These are phyloP conservation scores for Morus bassanus DNA, from an alignment of 2,797 vertebrate species.

Conservation along the genomic window DNA sequence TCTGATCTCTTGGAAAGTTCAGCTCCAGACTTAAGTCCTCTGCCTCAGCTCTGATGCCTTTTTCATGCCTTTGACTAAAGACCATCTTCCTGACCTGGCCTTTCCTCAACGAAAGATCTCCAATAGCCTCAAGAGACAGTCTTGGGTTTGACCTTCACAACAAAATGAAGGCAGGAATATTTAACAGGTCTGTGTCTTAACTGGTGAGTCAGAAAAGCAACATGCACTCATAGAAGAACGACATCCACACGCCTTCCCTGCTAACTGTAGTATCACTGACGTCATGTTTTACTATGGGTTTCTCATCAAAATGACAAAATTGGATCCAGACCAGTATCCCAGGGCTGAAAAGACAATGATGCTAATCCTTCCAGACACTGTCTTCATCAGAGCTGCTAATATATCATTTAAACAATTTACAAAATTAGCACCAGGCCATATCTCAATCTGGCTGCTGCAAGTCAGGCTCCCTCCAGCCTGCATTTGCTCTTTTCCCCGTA, in stretches of 20 bases:
- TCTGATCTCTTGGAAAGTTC: neutral
- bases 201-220: neutral
- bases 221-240: fast-evolving
- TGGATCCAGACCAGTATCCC: neutral
- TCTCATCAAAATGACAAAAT: neutral
- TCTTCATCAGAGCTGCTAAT: neutral
- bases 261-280: neutral
- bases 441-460: neutral
- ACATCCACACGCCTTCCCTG: neutral
- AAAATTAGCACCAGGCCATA: neutral
- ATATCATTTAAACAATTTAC: neutral
- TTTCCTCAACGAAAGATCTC: neutral
- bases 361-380: slow-evolving; percentile 5
- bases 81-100: neutral
- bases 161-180: neutral
- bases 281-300: neutral
- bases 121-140: neutral
- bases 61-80: neutral
- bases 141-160: neutral
- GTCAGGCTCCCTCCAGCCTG: neutral
- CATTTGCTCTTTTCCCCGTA: neutral
- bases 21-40: neutral
- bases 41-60: neutral
- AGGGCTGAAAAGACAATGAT: slow-evolving; percentile 1
- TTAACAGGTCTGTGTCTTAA: neutral